A percentile compares a stretch with the other conserved stretches of the same genome.
These are phyloP conservation scores for Lasioglossum morio DNA, from an alignment of 2,888 invertebrate genomes.

Conservation along the genomic window DNA sequence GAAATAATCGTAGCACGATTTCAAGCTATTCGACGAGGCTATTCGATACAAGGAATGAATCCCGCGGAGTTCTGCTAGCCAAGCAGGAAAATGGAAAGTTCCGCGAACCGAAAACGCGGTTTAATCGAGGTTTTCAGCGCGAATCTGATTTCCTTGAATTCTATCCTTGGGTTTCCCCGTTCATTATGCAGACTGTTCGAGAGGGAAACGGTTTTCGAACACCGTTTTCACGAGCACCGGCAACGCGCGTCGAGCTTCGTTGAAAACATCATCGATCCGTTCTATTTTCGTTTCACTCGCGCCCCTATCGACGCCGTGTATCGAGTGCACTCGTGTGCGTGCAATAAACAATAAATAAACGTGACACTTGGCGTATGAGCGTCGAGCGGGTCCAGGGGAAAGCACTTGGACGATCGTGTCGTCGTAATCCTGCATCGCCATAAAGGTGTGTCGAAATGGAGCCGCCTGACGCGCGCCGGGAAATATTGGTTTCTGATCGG, in stretches of 20 bases:
- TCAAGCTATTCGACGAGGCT: background rate
- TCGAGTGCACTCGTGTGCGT: slow-evolving; percentile 31
- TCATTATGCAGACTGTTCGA: background rate
- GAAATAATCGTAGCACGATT: background rate
- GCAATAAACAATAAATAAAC: slow-evolving; percentile 49
- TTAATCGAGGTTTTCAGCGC: background rate
- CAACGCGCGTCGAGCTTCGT: slow-evolving; percentile 10
- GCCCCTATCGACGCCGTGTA: slow-evolving; percentile 14
- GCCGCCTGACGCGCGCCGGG: slow-evolving; percentile 15
- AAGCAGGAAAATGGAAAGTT: background rate
- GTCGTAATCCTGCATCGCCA: background rate
- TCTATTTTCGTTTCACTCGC: slow-evolving; percentile 44
- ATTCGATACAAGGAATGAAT: background rate
- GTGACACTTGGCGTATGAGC: slow-evolving; percentile 39
- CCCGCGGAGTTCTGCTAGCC: background rate
- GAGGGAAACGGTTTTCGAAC: background rate
- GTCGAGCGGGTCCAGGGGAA: background rate
- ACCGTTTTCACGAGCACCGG: background rate
- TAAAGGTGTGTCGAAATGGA: slow-evolving; percentile 18
- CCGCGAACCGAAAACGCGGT: background rate
- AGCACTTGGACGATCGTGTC: background rate
- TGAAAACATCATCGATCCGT: slow-evolving; percentile 50
- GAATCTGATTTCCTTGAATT: background rate
- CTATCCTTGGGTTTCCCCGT: background rate
- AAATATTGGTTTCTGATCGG: slow-evolving; percentile 30